phyloP scores from a whole-genome alignment of 2,113 vertebrate genomes.

The Aleadryas rufinucha region DNA sequence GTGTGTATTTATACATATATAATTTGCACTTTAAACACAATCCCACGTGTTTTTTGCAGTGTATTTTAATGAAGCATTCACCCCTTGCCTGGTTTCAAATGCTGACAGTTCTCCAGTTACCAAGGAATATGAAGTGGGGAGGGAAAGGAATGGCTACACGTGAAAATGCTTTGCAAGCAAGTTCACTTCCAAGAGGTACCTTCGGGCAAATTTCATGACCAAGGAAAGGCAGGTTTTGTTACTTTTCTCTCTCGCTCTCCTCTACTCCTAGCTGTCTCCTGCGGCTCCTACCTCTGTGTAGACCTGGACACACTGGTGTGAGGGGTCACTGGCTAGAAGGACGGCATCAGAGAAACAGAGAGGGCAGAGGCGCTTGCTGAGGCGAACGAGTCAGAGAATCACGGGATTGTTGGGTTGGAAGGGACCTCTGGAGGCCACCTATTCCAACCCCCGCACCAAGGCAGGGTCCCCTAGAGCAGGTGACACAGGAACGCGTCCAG shows the following conservation, averaged over 20 bases:
- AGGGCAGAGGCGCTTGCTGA: not conserved
- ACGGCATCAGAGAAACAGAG: fast-evolving
- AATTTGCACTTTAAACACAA: not conserved
- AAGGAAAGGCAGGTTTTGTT: not conserved
- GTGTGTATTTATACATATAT: too few relatives aligned
- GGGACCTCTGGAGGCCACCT: not conserved
- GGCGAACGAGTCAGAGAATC: not conserved
- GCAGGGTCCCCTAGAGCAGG: not conserved
- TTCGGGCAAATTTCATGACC: not conserved
- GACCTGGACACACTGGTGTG: fast-evolving
- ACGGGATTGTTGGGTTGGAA: fast-evolving
- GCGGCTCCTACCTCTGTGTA: not conserved
- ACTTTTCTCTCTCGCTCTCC: not conserved
- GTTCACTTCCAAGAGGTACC: not conserved
- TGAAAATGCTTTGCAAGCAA: not conserved
- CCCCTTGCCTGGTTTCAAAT: not conserved
- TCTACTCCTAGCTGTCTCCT: not conserved
- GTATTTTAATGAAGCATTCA: not conserved
- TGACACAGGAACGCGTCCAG: not conserved
- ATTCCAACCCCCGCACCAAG: not conserved
- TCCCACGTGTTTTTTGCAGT: not conserved
- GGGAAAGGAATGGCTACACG: not conserved
- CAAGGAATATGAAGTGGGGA: fast-evolving
- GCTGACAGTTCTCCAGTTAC: not conserved
- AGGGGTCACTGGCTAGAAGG: fast-evolving